Conservation (phyloP, 2,113 vertebrate genomes). For the western clawed frog (Xenopus tropicalis) region UCB_Xtro_10.0 CM004444.2:150371501-150372000, state of each 20-base stretch:
- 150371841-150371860: neutral
- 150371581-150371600: slow-evolving; percentile 83
- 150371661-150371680: slow-evolving; percentile 75
- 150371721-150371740: neutral
- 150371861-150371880: slow-evolving; percentile 14
- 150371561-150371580: slow-evolving; percentile 85
- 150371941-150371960: slow-evolving; percentile 71
- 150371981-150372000: slow-evolving; percentile 62
- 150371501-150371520: slow-evolving; percentile 88
- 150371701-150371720: slow-evolving; percentile 7
- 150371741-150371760: slow-evolving; percentile 5
- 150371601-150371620: slow-evolving; percentile 78
- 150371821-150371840: slow-evolving; percentile 10
- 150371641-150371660: slow-evolving; percentile 84
- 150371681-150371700: slow-evolving; percentile 26
- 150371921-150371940: slow-evolving; percentile 49
- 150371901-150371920: neutral
- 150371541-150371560: slow-evolving; percentile 90
- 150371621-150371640: slow-evolving; percentile 78
- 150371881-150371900: slow-evolving; percentile 7
- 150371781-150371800: slow-evolving; percentile 12
- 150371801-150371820: neutral
- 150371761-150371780: neutral
- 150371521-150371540: slow-evolving; percentile 61
- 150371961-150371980: slow-evolving; percentile 66